These are phyloP conservation scores for Orthonychiurus folsomi DNA, from an alignment of 2,888 invertebrate genomes.

Conservation along the genomic window DNA sequence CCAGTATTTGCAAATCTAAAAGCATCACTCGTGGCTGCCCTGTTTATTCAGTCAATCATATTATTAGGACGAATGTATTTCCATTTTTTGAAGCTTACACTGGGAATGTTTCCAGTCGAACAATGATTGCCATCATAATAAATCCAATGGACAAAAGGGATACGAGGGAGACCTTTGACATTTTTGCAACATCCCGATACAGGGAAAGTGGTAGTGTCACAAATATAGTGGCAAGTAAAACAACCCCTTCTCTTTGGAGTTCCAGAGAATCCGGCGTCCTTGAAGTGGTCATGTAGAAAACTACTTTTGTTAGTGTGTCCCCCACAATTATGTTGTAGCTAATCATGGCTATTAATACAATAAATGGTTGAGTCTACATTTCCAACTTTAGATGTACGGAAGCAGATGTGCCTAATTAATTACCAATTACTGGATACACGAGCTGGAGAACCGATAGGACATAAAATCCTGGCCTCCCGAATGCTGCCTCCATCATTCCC, in stretches of 20 bases:
- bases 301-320: conserved; percentile 72
- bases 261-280: conserved; percentile 50
- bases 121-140: conserved; percentile 58
- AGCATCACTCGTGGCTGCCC: conserved; percentile 56
- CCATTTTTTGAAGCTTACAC: conserved; percentile 51
- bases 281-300: conserved; percentile 46
- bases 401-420: conserved; percentile 39
- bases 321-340: conserved; percentile 81
- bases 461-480: conserved; percentile 67
- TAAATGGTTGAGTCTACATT: conserved; percentile 7
- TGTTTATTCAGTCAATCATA: conserved; percentile 40
- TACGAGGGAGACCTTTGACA: conserved; percentile 60
- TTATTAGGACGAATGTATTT: background rate
- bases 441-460: conserved; percentile 66
- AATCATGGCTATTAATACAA: conserved; percentile 74
- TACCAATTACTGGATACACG: conserved; percentile 74
- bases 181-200: conserved; percentile 62
- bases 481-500: conserved; percentile 65
- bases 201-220: conserved; percentile 70
- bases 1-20: conserved; percentile 65
- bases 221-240: conserved; percentile 61
- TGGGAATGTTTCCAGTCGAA: conserved; percentile 53
- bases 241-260: conserved; percentile 58
- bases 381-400: background rate
- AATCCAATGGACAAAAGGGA: conserved; percentile 63